Evolutionary conservation across 2,888 invertebrate species (phyloP).

Genomic region (Acholoe squamosa): DNA sequence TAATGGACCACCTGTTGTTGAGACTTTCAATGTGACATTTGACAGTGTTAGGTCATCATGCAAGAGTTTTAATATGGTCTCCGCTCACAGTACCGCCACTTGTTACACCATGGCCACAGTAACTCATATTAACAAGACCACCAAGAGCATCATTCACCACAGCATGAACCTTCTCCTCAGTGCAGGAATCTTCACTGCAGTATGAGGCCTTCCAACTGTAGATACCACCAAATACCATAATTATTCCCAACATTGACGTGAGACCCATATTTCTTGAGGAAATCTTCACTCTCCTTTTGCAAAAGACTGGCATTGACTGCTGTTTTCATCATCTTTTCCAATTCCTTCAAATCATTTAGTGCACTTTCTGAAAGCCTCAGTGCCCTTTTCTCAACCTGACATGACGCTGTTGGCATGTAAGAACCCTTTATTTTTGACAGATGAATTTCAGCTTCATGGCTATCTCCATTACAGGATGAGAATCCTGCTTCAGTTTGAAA

Average conservation of each 20-base stretch:
- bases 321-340: not conserved
- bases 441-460: not conserved
- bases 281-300: not conserved
- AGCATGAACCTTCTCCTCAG: not conserved
- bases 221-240: not conserved
- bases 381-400: not conserved
- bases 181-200: not conserved
- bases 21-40: not conserved
- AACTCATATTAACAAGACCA: not conserved
- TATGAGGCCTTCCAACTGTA: not conserved
- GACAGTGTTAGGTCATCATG: not conserved
- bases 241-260: slow-evolving; percentile 29
- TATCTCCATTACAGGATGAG: not conserved
- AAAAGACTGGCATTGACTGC: not conserved
- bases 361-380: slow-evolving; percentile 2
- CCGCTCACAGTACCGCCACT: not conserved
- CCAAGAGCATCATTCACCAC: not conserved
- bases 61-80: not conserved
- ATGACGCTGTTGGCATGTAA: not conserved
- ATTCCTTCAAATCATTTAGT: not conserved
- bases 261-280: slow-evolving; percentile 22
- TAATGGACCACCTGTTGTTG: slow-evolving; percentile 22
- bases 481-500: not conserved
- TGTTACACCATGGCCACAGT: not conserved
- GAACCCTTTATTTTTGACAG: not conserved